Base-by-base conservation (phyloP, 2,797 vertebrate genomes). In the Hippopotamyrus pictus region DNA sequence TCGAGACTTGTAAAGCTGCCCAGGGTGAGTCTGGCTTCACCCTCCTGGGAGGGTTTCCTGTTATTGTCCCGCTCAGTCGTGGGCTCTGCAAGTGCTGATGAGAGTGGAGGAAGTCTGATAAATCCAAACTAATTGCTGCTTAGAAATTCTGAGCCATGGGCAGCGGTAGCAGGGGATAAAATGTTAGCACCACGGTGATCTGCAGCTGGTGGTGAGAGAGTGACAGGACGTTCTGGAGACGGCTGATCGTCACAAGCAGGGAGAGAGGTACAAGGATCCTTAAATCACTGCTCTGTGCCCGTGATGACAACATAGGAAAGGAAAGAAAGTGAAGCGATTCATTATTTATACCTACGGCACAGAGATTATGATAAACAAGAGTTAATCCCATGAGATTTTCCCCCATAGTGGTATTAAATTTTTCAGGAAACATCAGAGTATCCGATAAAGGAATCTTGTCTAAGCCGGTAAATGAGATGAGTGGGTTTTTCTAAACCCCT, bases 311-410 rank as follows among this genome's bases (percentile, higher is more conserved):
- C 53, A 62, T 76, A 88, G 29, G 89, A 87, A 88, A 89, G 53
- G 88, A 84, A 41, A 86, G 87, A 90, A 93, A 91, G 88, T 87
- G 90, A 91, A 86, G 88, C 89, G 92, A 93, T 94, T 95, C 93
- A 96, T 96, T 95, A 95, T 95, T 95, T 94, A 95, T 95, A 94
- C 93, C 94, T 95, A 92, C 93, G 94, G 94, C 95, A 96, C 95
- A 92, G 93, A 95, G 95, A 96, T 96, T 95, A 95, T 92, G 93
- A 95, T 96, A 95, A 96, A 96, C 94, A 96, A 94, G 95, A 93
- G 95, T 95, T 96, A 95, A 96, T 96, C 95, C 94, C 87, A 0
- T 44, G 93, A 94, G 94, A 94, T 95, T 95, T 94, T 93, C 92
- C 92, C 94, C 94, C 93, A 94, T 94, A 94, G 93, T 93, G 93